Evolutionary conservation across 1,140 invertebrate species (phyloP).

Genomic region (Ridgeia piscesae): DNA sequence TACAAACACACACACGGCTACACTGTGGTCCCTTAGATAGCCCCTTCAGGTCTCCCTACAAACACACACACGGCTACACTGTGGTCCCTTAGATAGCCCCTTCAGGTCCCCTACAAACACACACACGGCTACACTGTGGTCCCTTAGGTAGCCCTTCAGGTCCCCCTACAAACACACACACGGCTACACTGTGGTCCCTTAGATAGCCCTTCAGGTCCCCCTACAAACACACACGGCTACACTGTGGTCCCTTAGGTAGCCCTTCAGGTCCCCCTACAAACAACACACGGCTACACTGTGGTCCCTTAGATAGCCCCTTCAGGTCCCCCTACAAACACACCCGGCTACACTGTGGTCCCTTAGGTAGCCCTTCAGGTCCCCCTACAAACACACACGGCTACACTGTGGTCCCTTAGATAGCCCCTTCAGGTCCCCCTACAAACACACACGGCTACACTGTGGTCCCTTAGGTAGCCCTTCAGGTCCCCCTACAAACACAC

Average conservation of each 20-base stretch:
- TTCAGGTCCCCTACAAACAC: constrained; percentile 62
- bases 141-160: constrained; percentile 66
- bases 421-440: constrained; percentile 66
- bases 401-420: constrained; percentile 58
- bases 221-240: constrained; percentile 43
- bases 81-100: constrained; percentile 62
- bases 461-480: constrained; percentile 64
- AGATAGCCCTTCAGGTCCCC: too few relatives aligned
- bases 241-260: constrained; percentile 59
- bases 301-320: constrained; percentile 64
- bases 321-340: constrained; percentile 60
- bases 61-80: constrained; percentile 42
- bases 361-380: constrained; percentile 69
- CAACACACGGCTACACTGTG: constrained; percentile 32
- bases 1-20: constrained; percentile 37
- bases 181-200: constrained; percentile 39
- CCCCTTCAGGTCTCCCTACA: too few relatives aligned
- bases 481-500: constrained; percentile 60
- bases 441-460: constrained; percentile 31
- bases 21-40: constrained; percentile 30
- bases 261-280: constrained; percentile 64
- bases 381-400: too few relatives aligned
- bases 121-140: constrained; percentile 33
- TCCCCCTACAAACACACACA: constrained; percentile 54
- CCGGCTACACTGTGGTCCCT: constrained; percentile 38